A percentile compares a stretch with the other conserved stretches of the same genome.
phyloP scores from a whole-genome alignment of 2,888 invertebrate genomes.

The Selenia dentaria region DNA sequence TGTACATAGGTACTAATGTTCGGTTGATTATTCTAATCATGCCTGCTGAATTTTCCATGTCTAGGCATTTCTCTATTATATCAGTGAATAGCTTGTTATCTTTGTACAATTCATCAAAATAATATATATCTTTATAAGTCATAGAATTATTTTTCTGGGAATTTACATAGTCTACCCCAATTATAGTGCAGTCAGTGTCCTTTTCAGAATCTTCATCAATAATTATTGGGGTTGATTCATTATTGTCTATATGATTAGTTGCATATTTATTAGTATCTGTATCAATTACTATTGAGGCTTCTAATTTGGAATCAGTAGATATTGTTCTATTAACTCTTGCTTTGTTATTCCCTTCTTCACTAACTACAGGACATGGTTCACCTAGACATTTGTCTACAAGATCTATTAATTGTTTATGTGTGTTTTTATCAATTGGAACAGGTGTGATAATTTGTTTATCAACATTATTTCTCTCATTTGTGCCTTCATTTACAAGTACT shows the following conservation, averaged over 20 bases:
- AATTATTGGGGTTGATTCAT: constrained; percentile 2
- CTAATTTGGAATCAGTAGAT: no score
- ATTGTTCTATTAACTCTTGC: no score
- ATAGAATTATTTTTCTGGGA: not conserved
- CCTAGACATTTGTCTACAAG: not conserved
- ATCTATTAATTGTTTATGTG: not conserved
- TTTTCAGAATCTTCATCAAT: constrained; percentile 15
- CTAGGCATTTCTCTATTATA: constrained; percentile 50
- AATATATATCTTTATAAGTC: not conserved
- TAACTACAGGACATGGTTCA: not conserved
- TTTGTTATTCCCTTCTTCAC: not conserved
- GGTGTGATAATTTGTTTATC: no score
- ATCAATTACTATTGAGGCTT: no score
- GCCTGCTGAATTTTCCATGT: constrained; percentile 44
- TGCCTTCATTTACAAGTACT: no score
- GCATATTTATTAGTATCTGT: not conserved
- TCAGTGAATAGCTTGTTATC: constrained; percentile 46
- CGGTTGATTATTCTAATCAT: constrained; percentile 54
- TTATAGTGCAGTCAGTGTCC: constrained; percentile 12
- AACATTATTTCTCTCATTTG: no score
- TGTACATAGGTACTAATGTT: constrained; percentile 48
- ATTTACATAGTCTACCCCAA: not conserved
- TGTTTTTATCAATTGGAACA: no score
- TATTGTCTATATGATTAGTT: not conserved
- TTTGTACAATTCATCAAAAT: constrained; percentile 28